Conservation (phyloP, 1,140 invertebrate genomes). For the Brachionus angularis region DNA sequence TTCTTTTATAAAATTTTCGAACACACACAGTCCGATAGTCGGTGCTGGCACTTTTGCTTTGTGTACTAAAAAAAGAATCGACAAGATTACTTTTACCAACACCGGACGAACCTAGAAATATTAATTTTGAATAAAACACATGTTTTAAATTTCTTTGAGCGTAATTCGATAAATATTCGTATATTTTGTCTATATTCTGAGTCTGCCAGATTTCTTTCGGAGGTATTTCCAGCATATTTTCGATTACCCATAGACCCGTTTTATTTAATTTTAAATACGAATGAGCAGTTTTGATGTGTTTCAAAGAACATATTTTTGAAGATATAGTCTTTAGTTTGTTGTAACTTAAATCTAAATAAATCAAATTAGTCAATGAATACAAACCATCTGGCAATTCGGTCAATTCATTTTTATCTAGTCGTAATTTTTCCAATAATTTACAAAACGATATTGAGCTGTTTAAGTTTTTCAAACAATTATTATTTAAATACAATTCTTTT, state of each 20-base stretch:
- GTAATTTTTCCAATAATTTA: slow-evolving; percentile 48
- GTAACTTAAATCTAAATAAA: slow-evolving; percentile 49
- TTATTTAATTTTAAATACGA: slow-evolving; percentile 51
- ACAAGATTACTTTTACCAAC: slow-evolving; percentile 35
- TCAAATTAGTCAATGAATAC: slow-evolving; percentile 49
- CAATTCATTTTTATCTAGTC: slow-evolving; percentile 54
- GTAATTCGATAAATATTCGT: slow-evolving; percentile 52
- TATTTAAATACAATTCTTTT: slow-evolving; percentile 2
- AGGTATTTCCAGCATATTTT: slow-evolving; percentile 54
- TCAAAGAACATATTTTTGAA: slow-evolving; percentile 48
- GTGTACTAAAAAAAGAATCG: slow-evolving; percentile 14
- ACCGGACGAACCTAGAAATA: slow-evolving; percentile 50
- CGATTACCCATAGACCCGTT: slow-evolving; percentile 55
- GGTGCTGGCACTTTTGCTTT: too few relatives aligned
- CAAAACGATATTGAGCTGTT: neutral
- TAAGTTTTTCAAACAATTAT: neutral
- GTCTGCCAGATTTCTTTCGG: slow-evolving; percentile 56
- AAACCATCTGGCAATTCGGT: slow-evolving; percentile 49
- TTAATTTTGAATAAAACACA: slow-evolving; percentile 53
- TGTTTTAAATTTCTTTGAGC: slow-evolving; percentile 54
- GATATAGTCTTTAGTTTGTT: slow-evolving; percentile 52
- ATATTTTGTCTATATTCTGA: slow-evolving; percentile 52
- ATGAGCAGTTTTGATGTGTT: slow-evolving; percentile 50
- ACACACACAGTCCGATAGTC: slow-evolving; percentile 47
- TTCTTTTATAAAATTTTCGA: slow-evolving; percentile 48